Conservation (phyloP, 2,888 invertebrate species). For the Crepidodera aurea region DNA sequence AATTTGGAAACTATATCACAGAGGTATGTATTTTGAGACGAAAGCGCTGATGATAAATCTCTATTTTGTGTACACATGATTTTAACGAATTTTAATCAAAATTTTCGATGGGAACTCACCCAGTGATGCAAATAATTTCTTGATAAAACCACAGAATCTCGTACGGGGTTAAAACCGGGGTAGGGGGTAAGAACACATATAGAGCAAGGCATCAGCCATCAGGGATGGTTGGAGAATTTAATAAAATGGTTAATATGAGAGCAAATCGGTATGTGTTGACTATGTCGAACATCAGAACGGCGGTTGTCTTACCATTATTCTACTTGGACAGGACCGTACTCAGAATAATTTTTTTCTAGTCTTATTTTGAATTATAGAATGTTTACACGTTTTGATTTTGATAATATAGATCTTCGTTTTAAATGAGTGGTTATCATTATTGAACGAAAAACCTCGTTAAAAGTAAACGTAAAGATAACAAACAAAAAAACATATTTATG, state of each 20-base stretch:
- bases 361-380: no score
- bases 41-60: no score
- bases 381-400: no score
- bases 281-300: constrained; percentile 23
- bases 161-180: constrained; percentile 6
- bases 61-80: not conserved
- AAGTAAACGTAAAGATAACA: no score
- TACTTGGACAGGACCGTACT: constrained; percentile 11
- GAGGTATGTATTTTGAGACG: no score
- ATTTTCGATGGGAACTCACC: constrained; percentile 11
- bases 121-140: constrained; percentile 27
- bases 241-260: constrained; percentile 39
- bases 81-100: constrained; percentile 18
- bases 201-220: not conserved
- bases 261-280: constrained; percentile 40
- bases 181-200: constrained; percentile 20
- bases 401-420: no score
- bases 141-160: constrained; percentile 27
- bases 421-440: no score
- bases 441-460: no score
- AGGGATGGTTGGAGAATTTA: constrained; percentile 34
- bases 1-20: no score
- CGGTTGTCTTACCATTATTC: constrained; percentile 17
- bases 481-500: no score
- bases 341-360: no score